Percentiles rank a stretch among this genome's conserved stretches.
These are phyloP conservation scores for Brachylomia viminalis DNA, from an alignment of 2,888 invertebrate genomes.

Conservation along the genomic window DNA sequence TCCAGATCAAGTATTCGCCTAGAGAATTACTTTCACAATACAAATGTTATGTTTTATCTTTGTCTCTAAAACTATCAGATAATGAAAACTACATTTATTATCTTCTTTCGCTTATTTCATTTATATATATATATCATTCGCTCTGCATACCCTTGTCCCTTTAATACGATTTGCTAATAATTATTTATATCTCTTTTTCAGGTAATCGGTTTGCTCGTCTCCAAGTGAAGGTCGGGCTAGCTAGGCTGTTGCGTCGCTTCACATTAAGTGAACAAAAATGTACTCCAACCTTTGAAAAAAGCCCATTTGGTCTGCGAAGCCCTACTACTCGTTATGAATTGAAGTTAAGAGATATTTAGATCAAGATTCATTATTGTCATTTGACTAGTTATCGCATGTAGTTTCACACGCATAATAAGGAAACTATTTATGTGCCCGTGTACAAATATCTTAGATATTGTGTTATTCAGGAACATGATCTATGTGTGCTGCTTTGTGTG, in stretches of 20 bases:
- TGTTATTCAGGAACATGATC: background rate
- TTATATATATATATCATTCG: no score
- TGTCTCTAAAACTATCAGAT: no score
- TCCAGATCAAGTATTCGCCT: no score
- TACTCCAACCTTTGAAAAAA: slow-evolving; percentile 71
- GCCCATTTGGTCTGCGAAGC: slow-evolving; percentile 74
- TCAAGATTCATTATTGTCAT: background rate
- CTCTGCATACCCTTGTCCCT: no score
- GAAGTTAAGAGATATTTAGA: slow-evolving; percentile 63
- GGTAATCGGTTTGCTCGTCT: slow-evolving; percentile 77
- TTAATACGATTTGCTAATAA: no score
- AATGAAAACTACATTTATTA: no score
- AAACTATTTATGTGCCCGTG: background rate
- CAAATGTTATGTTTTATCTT: no score
- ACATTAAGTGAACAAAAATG: slow-evolving; percentile 72
- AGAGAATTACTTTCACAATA: background rate
- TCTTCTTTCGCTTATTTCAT: no score
- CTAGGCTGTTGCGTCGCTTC: slow-evolving; percentile 72
- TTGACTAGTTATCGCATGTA: background rate
- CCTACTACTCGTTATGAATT: slow-evolving; percentile 67
- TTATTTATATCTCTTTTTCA: no score
- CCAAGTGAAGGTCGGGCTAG: slow-evolving; percentile 74
- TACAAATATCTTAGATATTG: background rate
- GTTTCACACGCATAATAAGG: background rate
- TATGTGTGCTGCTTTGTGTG: background rate